A percentile compares a stretch with the other conserved stretches of the same genome.
These are phyloP conservation scores for Harlomillsia oculata DNA, from an alignment of 1,140 invertebrate genomes.

Conservation along the genomic window DNA sequence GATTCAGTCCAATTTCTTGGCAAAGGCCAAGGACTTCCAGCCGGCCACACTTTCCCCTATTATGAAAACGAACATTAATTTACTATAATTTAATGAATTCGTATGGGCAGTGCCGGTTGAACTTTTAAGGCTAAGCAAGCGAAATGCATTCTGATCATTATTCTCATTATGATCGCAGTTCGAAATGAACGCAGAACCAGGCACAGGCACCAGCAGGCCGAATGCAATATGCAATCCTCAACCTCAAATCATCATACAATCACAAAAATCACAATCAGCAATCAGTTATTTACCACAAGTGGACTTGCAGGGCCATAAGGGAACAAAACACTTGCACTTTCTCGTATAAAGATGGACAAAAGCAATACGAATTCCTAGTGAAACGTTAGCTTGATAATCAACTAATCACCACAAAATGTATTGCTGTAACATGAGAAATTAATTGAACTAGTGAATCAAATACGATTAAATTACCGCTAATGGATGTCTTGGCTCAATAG, in stretches of 20 bases:
- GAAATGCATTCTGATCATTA: no score
- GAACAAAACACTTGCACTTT: neutral
- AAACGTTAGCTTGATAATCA: no score
- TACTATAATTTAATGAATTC: no score
- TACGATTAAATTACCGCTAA: neutral
- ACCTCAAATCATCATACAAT: neutral
- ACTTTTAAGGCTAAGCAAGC: no score
- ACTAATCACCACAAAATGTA: neutral
- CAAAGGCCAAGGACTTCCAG: slow-evolving; percentile 19
- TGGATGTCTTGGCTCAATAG: slow-evolving; percentile 13
- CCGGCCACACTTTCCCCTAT: slow-evolving; percentile 1
- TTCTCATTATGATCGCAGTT: no score
- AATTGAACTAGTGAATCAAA: no score
- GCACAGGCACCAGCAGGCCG: no score
- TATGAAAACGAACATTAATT: no score
- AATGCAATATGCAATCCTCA: no score
- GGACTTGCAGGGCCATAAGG: slow-evolving; percentile 2
- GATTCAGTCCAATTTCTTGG: neutral
- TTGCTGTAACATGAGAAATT: no score
- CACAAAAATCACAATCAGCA: neutral
- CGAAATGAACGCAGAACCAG: no score
- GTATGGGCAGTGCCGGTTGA: no score
- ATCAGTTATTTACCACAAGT: neutral
- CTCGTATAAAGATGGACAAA: neutral
- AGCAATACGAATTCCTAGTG: neutral